phyloP scores from a whole-genome alignment of 1,140 invertebrate species.

The Aradophagus sp. region DNA sequence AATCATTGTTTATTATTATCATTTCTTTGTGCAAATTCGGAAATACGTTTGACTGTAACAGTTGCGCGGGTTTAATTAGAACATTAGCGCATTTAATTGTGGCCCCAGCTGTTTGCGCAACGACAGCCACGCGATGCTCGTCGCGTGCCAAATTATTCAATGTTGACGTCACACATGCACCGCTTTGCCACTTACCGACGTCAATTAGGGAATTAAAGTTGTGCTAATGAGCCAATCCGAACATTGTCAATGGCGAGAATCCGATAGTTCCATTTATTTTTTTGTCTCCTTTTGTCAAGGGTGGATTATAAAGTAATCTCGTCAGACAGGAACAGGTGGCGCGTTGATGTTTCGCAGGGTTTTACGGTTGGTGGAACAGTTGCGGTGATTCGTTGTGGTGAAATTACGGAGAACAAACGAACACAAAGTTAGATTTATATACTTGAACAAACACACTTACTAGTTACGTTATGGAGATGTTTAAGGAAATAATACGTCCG shows the following conservation, averaged over 20 bases:
- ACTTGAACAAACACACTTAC: too few relatives aligned
- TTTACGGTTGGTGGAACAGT: not conserved
- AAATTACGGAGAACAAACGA: too few relatives aligned
- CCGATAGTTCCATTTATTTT: too few relatives aligned
- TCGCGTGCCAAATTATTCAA: constrained; percentile 58
- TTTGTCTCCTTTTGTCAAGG: too few relatives aligned
- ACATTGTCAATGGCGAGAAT: constrained; percentile 22
- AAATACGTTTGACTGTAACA: too few relatives aligned
- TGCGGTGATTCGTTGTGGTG: not conserved
- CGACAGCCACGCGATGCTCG: constrained; percentile 38
- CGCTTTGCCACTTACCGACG: constrained; percentile 39
- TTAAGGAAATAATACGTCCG: too few relatives aligned
- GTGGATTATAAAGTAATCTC: too few relatives aligned
- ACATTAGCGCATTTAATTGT: constrained; percentile 54
- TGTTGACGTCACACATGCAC: constrained; percentile 46
- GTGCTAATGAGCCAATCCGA: constrained; percentile 50
- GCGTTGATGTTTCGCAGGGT: not conserved
- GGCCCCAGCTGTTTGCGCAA: constrained; percentile 35
- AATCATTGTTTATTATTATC: too few relatives aligned
- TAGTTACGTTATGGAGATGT: too few relatives aligned
- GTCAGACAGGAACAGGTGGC: constrained; percentile 1
- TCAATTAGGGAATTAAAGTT: constrained; percentile 51
- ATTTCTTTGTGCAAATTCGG: too few relatives aligned
- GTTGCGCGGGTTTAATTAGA: constrained; percentile 35
- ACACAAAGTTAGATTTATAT: too few relatives aligned